Conservation (phyloP, 2,797 vertebrate species). For the Propithecus perrieri region DNA sequence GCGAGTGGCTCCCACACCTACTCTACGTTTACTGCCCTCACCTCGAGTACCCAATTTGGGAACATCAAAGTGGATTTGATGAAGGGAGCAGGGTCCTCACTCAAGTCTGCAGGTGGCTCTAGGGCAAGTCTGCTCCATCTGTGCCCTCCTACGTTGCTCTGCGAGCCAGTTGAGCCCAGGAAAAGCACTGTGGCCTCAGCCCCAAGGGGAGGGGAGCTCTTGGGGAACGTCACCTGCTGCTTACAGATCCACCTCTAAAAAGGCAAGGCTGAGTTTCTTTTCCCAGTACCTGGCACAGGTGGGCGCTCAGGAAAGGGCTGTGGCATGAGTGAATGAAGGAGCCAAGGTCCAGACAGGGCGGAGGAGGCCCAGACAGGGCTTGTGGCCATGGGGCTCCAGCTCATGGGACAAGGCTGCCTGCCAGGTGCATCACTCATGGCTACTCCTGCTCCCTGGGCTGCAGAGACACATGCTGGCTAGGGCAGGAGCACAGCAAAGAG, state of each 20-base stretch:
- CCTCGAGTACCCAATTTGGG: neutral
- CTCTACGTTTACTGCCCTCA: neutral
- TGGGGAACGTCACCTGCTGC: fast-evolving
- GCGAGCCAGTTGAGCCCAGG: fast-evolving
- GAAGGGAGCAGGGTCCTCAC: neutral
- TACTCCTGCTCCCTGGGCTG: neutral
- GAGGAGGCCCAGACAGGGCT: neutral
- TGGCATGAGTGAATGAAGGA: neutral
- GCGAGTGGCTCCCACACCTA: no score
- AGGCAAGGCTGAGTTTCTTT: neutral
- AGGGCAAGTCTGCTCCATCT: neutral
- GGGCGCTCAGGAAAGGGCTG: neutral
- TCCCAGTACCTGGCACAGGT: neutral
- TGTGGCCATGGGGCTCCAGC: neutral
- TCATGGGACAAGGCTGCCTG: neutral
- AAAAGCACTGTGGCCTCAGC: neutral
- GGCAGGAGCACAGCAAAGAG: neutral
- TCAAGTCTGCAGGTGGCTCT: neutral
- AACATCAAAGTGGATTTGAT: neutral
- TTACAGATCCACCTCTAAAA: fast-evolving
- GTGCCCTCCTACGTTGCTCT: neutral
- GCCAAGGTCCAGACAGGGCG: fast-evolving
- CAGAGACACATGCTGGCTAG: fast-evolving
- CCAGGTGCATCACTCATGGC: neutral
- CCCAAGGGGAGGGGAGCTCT: neutral